Evolutionary conservation across 2,797 vertebrate species (phyloP).

Genomic region (Parauchenoglanis punctatus): DNA sequence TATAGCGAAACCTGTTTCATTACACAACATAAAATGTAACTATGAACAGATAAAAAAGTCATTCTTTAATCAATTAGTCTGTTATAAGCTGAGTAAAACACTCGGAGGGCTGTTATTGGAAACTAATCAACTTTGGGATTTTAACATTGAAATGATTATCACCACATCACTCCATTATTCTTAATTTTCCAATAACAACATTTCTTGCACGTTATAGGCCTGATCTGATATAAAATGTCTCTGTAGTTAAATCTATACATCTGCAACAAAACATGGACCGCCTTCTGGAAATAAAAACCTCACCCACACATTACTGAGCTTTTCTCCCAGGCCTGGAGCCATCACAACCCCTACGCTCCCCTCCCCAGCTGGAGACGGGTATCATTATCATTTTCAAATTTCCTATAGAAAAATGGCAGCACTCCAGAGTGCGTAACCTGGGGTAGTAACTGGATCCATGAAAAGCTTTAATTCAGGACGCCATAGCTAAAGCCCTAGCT

Average conservation of each 20-base stretch:
- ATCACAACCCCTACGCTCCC: not conserved
- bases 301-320: not conserved
- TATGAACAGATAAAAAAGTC: not conserved
- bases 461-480: conserved; percentile 59
- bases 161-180: not conserved
- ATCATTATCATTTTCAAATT: conserved; percentile 58
- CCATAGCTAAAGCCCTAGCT: conserved; percentile 50
- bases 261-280: not conserved
- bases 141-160: not conserved
- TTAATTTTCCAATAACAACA: not conserved
- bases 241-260: not conserved
- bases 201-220: not conserved
- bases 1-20: not conserved
- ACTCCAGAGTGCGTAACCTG: conserved; percentile 51
- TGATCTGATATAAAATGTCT: not conserved
- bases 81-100: not conserved
- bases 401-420: conserved; percentile 54
- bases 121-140: not conserved
- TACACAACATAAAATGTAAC: not conserved
- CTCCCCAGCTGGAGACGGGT: conserved; percentile 29
- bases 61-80: not conserved
- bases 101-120: not conserved
- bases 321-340: not conserved
- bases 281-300: not conserved
- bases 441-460: conserved; percentile 57